Base-by-base conservation (phyloP, 2,888 invertebrate species). In the Brenthis hecate region DNA sequence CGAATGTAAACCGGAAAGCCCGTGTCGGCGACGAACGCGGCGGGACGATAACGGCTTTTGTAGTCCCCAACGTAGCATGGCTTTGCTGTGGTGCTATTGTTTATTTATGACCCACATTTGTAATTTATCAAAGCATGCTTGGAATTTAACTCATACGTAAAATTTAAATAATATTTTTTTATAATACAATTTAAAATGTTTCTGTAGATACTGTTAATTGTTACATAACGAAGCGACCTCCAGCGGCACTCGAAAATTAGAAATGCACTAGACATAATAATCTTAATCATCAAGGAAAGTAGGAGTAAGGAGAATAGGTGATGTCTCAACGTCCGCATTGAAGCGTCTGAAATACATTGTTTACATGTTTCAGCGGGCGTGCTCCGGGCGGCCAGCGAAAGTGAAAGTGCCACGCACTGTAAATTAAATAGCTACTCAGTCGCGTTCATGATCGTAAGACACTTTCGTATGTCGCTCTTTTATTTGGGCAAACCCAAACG, bases 11-110 rank as follows among this genome's bases (percentile, higher is more conserved):
- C 55, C 55, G 60, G 55, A 56, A 19, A 47, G 57, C 47, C 19
- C 8, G 57, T 47, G 19, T 19, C 32, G 11, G 56, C n/a, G 16
- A 43, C 58, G 19, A 32, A 43, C 36, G 58, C n/a, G 54, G 51
- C 36, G 58, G 23, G 54, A 57, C 53, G 54, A 66, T 66, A 66
- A 66, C 66, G 66, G 60, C 48, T 14, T 32, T 16, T 55, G 60
- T 60, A 50, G 66, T 60, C 11, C 11, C 36, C 2, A 43, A 43
- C 36, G 36, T 11, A 43, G 36, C 36, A 43, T 43, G 11, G 36
- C 36, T 43, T 43, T 11, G 11, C 8, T 43, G 11, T 43, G 8
- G 36, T 43, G 36, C 36, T 11, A 28, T 3, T 23, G 0, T 3
- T 43, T 11, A 11, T 43, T 43, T 43, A 43, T 43, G 3, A 28